Percentiles rank a stretch among this genome's conserved stretches.
These are phyloP conservation scores for Channa argus DNA, from an alignment of 2,113 vertebrate species.

Conservation along the genomic window DNA sequence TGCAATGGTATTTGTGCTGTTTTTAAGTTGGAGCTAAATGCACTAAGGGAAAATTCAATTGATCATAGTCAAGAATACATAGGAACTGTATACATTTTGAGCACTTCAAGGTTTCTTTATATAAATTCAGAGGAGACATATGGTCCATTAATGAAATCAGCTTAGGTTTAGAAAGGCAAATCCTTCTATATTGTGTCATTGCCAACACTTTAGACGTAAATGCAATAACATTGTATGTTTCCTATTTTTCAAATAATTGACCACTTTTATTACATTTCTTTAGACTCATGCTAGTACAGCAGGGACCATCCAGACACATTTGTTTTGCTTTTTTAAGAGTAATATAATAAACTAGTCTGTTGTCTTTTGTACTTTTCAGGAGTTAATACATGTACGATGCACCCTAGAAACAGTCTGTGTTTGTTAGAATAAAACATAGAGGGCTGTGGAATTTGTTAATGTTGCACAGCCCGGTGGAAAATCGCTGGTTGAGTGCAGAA, in stretches of 20 bases:
- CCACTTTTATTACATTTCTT: constrained; percentile 54
- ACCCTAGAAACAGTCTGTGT: neutral
- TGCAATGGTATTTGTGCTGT: neutral
- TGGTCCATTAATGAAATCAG: constrained; percentile 28
- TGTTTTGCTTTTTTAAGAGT: constrained; percentile 4
- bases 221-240: constrained; percentile 36
- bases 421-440: neutral
- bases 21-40: neutral
- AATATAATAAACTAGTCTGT: neutral
- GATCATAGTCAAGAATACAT: constrained; percentile 31
- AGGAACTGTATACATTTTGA: constrained; percentile 13
- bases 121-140: constrained; percentile 34
- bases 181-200: constrained; percentile 31
- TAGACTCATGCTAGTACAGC: constrained; percentile 40
- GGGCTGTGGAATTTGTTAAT: neutral
- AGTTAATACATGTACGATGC: neutral
- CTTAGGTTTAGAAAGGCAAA: constrained; percentile 22
- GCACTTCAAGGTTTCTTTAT: constrained; percentile 52
- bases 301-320: constrained; percentile 3
- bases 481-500: neutral
- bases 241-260: constrained; percentile 55
- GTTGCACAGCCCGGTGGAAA: neutral
- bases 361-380: neutral
- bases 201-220: constrained; percentile 13
- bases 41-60: constrained; percentile 16